Conservation (phyloP, 2,797 vertebrate species). For the Phalloptychus januarius region DNA sequence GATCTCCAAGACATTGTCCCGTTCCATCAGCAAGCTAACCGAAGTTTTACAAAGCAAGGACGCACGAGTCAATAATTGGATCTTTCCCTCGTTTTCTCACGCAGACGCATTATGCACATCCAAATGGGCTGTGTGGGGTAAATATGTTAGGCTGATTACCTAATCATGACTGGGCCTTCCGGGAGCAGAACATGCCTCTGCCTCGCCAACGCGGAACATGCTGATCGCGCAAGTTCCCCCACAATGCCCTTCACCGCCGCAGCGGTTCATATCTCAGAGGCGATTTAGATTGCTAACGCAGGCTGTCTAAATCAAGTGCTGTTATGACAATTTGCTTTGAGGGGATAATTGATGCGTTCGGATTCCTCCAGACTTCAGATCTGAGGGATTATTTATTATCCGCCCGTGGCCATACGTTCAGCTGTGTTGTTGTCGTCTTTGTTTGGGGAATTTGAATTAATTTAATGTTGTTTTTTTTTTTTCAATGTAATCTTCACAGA, state of each 20-base stretch:
- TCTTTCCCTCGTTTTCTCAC: conserved; percentile 15
- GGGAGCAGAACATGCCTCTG: conserved; percentile 43
- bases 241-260: conserved; percentile 50
- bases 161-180: conserved; percentile 62
- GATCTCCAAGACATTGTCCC: background rate
- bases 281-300: conserved; percentile 29
- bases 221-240: conserved; percentile 61
- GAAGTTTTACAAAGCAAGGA: background rate
- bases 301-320: conserved; percentile 25
- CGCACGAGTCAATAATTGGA: conserved; percentile 33
- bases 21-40: background rate
- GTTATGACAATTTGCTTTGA: conserved; percentile 32
- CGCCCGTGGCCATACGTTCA: background rate
- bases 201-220: conserved; percentile 37
- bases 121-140: conserved; percentile 45
- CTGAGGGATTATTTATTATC: background rate
- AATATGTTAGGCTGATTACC: conserved; percentile 72
- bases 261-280: conserved; percentile 49
- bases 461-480: background rate
- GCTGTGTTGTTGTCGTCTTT: conserved; percentile 8
- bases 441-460: background rate
- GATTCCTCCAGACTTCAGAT: conserved; percentile 3
- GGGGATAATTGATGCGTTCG: conserved; percentile 43
- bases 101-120: conserved; percentile 25
- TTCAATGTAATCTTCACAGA: background rate